phyloP scores from a whole-genome alignment of 2,113 vertebrate species.

The Prochilodus magdalenae region DNA sequence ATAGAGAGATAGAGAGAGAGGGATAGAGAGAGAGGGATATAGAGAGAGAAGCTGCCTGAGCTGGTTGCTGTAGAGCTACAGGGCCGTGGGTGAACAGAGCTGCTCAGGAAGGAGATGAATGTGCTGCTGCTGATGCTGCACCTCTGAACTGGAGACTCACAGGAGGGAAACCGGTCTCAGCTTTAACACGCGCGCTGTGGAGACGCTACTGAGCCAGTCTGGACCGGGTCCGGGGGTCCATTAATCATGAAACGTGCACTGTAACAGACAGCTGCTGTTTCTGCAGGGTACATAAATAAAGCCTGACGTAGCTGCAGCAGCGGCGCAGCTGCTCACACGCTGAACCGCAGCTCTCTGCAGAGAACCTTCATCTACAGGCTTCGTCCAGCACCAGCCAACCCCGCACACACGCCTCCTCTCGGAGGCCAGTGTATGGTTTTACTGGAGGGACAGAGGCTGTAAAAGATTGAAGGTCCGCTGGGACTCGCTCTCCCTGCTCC shows the following conservation, averaged over 20 bases:
- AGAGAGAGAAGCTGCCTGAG: background rate
- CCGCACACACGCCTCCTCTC: background rate
- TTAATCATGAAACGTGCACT: too few relatives aligned
- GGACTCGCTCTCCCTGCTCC: background rate
- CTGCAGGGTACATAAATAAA: too few relatives aligned
- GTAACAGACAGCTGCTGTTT: too few relatives aligned
- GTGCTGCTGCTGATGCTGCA: background rate
- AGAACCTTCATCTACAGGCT: background rate
- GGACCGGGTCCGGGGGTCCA: too few relatives aligned
- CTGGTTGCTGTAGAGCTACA: background rate
- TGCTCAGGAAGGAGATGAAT: background rate
- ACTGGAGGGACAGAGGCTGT: background rate
- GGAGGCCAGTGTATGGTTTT: constrained; percentile 20
- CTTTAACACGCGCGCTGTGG: too few relatives aligned
- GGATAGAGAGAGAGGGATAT: background rate
- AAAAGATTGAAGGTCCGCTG: background rate
- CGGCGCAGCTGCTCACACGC: background rate
- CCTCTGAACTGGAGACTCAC: background rate
- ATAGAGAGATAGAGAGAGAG: background rate
- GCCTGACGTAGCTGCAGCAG: background rate
- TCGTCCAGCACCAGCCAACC: too few relatives aligned
- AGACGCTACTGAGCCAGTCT: too few relatives aligned
- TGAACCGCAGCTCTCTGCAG: background rate
- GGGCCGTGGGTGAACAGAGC: background rate
- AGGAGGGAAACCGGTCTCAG: too few relatives aligned